Conservation (phyloP, 2,113 vertebrate species). For the Sarotherodon lohbergeri region DNA sequence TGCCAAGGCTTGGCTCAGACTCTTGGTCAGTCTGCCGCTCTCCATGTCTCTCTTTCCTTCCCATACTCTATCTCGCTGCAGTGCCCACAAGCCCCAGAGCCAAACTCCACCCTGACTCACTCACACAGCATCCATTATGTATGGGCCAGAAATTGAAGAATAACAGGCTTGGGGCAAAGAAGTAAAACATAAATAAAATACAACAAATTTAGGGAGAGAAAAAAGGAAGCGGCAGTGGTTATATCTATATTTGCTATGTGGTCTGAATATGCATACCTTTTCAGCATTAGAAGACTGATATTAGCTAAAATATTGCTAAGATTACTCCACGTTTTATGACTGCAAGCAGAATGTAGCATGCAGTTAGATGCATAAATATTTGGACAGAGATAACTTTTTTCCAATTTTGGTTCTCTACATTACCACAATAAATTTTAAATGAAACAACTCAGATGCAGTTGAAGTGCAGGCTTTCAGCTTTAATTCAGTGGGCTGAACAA, state of each 20-base stretch:
- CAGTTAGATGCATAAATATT: not conserved
- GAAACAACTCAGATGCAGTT: not conserved
- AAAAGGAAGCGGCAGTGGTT: not conserved
- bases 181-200: constrained; percentile 59
- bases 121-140: constrained; percentile 73
- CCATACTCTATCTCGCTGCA: constrained; percentile 37
- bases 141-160: constrained; percentile 64
- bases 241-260: constrained; percentile 23
- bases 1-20: constrained; percentile 61
- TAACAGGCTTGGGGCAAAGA: constrained; percentile 54
- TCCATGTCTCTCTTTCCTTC: constrained; percentile 23
- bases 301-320: not conserved
- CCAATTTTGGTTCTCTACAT: not conserved
- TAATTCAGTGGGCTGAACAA: not conserved
- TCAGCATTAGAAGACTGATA: not conserved
- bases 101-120: constrained; percentile 53
- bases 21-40: constrained; percentile 40
- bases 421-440: not conserved
- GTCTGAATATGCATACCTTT: not conserved
- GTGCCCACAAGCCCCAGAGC: constrained; percentile 50
- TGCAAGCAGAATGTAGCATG: not conserved
- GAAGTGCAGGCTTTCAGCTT: not conserved
- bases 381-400: not conserved
- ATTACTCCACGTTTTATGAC: not conserved
- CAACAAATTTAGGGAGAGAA: constrained; percentile 19